These are phyloP conservation scores for Hydrolagus affinis DNA, from an alignment of 2,113 vertebrate species.

Conservation along the genomic window DNA sequence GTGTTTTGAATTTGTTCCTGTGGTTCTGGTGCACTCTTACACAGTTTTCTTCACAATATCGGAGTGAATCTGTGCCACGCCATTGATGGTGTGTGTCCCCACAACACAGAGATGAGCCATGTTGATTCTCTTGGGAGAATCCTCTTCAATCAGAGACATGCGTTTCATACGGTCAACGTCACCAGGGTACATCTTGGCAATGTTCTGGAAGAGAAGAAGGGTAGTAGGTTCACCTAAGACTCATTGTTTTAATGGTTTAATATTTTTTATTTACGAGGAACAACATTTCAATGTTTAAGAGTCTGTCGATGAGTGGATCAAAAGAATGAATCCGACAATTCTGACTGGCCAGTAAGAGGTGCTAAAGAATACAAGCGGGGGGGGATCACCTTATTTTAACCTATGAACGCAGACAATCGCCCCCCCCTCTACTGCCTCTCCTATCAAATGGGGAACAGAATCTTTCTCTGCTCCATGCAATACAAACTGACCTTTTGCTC, in stretches of 20 bases:
- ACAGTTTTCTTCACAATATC: slow-evolving; percentile 63
- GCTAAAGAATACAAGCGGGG: too few species aligned
- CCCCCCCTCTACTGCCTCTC: too few species aligned
- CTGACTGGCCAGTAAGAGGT: too few species aligned
- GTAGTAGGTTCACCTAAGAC: neutral
- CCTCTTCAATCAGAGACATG: slow-evolving; percentile 78
- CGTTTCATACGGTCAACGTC: slow-evolving; percentile 62
- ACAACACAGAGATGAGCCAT: slow-evolving; percentile 81
- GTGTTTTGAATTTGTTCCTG: neutral
- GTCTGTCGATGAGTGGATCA: too few species aligned
- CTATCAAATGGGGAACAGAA: too few species aligned
- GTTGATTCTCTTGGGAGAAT: slow-evolving; percentile 73
- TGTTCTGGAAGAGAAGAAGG: slow-evolving; percentile 43
- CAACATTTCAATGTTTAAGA: too few species aligned
- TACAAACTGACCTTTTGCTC: neutral
- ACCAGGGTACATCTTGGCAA: slow-evolving; percentile 63
- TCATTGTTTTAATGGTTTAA: neutral
- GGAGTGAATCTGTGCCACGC: slow-evolving; percentile 71
- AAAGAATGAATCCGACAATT: too few species aligned
- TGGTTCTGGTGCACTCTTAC: slow-evolving; percentile 39
- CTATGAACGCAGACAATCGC: too few species aligned
- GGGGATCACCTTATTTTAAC: too few species aligned
- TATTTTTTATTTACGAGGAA: neutral
- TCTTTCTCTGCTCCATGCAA: neutral
- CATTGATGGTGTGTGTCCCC: slow-evolving; percentile 68